Evolutionary conservation across 2,113 vertebrate genomes (phyloP).

Genomic region (Naja naja): DNA sequence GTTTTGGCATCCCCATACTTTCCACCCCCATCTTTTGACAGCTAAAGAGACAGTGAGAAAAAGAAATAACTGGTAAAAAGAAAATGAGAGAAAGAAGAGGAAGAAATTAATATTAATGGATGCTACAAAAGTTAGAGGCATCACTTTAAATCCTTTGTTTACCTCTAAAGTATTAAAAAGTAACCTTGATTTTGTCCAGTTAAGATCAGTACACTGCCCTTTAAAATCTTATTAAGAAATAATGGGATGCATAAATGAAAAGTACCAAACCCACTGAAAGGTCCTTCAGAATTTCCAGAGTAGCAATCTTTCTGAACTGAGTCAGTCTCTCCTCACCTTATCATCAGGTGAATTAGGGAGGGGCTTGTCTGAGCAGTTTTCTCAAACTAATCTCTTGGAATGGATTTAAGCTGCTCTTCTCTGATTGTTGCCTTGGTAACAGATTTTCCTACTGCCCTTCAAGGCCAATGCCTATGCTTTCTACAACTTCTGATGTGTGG

Average conservation of each 20-base stretch:
- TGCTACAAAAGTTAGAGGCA: constrained; percentile 72
- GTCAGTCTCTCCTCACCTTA: background rate
- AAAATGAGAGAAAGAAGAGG: constrained; percentile 52
- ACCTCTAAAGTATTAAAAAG: constrained; percentile 47
- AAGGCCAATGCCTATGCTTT: background rate
- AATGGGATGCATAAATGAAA: background rate
- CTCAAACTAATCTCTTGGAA: background rate
- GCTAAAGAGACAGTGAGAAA: constrained; percentile 54
- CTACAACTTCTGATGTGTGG: background rate
- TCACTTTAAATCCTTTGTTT: constrained; percentile 49
- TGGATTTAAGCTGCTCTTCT: background rate
- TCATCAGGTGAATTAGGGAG: background rate
- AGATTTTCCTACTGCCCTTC: background rate
- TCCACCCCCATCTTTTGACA: constrained; percentile 42
- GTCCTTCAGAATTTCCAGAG: background rate
- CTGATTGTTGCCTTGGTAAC: background rate
- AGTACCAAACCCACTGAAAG: background rate
- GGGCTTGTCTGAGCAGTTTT: background rate
- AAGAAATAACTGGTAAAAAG: constrained; percentile 69
- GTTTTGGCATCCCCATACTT: constrained; percentile 62
- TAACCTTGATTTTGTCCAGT: constrained; percentile 25
- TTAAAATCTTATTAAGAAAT: background rate
- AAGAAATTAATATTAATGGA: constrained; percentile 54
- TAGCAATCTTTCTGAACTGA: background rate
- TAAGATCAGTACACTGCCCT: constrained; percentile 1